A percentile compares a stretch with the other conserved stretches of the same genome.
phyloP scores from a whole-genome alignment of 64 coral and sea anemone species.

The Exaiptasia diaphana region DNA sequence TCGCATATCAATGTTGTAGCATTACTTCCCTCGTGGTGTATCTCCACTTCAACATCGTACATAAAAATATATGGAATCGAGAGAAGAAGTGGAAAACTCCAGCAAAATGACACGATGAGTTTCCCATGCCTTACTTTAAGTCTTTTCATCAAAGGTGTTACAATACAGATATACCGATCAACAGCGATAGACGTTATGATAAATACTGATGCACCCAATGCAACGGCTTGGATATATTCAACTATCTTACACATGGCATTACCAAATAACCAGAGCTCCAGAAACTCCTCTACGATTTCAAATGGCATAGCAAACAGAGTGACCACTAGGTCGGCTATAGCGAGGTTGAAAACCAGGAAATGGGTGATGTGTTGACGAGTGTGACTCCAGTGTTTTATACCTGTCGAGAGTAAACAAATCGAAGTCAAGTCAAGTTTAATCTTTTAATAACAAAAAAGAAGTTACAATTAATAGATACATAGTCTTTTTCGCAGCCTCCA shows the following conservation, averaged over 20 bases:
- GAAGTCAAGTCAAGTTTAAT: too few relatives aligned
- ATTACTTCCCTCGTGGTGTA: not conserved
- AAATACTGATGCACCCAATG: constrained; percentile 28
- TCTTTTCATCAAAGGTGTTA: constrained; percentile 28
- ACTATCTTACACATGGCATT: constrained; percentile 13
- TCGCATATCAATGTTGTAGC: constrained; percentile 8
- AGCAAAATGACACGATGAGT: constrained; percentile 25
- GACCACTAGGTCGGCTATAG: constrained; percentile 35
- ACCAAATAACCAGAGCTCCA: constrained; percentile 35
- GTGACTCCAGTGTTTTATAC: not conserved
- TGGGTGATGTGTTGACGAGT: not conserved
- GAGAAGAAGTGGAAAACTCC: constrained; percentile 6
- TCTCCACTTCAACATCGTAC: constrained; percentile 2
- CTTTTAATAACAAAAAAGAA: too few relatives aligned
- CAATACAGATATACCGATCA: constrained; percentile 32
- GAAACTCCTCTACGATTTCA: not conserved
- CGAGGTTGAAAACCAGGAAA: constrained; percentile 36
- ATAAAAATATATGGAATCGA: constrained; percentile 6
- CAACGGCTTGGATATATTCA: constrained; percentile 17
- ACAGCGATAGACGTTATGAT: constrained; percentile 26
- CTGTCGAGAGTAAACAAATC: too few relatives aligned
- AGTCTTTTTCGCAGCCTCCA: too few relatives aligned
- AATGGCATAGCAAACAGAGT: constrained; percentile 32
- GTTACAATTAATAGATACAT: too few relatives aligned
- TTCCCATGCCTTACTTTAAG: constrained; percentile 11